phyloP scores from a whole-genome alignment of 2,888 invertebrate species.

The Sinelater perroti region DNA sequence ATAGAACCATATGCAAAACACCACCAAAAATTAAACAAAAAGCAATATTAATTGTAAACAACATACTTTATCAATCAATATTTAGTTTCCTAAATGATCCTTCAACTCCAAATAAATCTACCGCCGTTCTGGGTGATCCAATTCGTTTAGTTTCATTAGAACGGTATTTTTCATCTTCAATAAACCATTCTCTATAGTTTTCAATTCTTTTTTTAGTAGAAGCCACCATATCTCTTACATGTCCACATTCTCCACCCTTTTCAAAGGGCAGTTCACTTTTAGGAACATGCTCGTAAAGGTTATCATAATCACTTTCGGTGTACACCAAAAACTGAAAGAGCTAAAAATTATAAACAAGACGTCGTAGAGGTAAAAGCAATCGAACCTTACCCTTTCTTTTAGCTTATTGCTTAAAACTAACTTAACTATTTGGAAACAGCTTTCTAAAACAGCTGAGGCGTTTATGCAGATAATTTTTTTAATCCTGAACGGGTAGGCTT shows the following conservation, averaged over 20 bases:
- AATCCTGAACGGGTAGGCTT: not conserved
- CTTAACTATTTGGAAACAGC: not conserved
- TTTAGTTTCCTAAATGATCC: conserved; percentile 65
- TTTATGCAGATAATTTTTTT: not conserved
- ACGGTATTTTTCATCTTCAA: too few relatives aligned
- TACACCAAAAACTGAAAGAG: not conserved
- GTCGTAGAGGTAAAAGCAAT: not conserved
- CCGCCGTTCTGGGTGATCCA: conserved; percentile 64
- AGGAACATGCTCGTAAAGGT: not conserved
- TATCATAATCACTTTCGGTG: not conserved
- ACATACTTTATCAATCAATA: conserved; percentile 61
- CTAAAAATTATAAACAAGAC: not conserved
- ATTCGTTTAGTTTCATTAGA: conserved; percentile 63
- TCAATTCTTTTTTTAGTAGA: not conserved
- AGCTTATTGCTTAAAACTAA: not conserved
- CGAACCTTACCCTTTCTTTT: not conserved
- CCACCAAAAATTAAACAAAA: too few relatives aligned
- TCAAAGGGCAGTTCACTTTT: too few relatives aligned
- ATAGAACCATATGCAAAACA: too few relatives aligned
- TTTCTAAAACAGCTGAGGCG: not conserved
- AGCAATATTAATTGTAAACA: too few relatives aligned
- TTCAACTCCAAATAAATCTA: conserved; percentile 65
- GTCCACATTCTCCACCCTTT: too few relatives aligned
- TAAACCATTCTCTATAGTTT: not conserved
- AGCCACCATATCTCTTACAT: not conserved